These are phyloP conservation scores for Callimorpha dominula DNA, from an alignment of 2,888 invertebrate genomes.

Conservation along the genomic window DNA sequence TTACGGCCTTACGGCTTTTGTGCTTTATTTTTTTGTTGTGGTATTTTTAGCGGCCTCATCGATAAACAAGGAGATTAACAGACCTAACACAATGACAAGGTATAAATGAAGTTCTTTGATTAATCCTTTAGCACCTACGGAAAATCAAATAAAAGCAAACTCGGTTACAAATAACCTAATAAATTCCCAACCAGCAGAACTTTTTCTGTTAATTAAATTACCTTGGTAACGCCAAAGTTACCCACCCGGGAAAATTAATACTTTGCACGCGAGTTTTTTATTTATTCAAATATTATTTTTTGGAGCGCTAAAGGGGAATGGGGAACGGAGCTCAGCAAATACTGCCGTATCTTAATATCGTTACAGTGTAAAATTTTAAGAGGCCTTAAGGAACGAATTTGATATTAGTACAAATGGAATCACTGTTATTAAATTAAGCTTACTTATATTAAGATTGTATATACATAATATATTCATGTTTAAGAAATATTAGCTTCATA, in stretches of 20 bases:
- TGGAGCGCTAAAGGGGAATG: constrained; percentile 20
- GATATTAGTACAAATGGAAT: background rate
- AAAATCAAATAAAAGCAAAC: constrained; percentile 20
- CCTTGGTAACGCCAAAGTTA: constrained; percentile 32
- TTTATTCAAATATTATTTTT: constrained; percentile 21
- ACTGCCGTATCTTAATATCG: constrained; percentile 19
- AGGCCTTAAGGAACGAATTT: background rate
- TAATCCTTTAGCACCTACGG: constrained; percentile 17
- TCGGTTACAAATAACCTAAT: constrained; percentile 16
- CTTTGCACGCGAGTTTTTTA: constrained; percentile 25
- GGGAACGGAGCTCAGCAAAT: constrained; percentile 22
- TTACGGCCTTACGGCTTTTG: no score
- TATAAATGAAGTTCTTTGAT: constrained; percentile 19
- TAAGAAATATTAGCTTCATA: no score
- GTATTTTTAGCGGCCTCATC: background rate
- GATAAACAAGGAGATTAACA: background rate
- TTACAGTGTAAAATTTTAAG: constrained; percentile 21
- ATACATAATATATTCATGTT: no score
- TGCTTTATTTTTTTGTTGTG: no score
- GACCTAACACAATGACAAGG: background rate
- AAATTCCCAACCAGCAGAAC: constrained; percentile 16
- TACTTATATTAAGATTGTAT: no score
- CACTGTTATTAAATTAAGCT: background rate
- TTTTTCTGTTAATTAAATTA: constrained; percentile 35
- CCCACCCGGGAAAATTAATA: constrained; percentile 20